Evolutionary conservation across 1,140 invertebrate genomes (phyloP), one percentile per base, ranked within the genome.

Genomic region (Bradynema listronoti): DNA sequence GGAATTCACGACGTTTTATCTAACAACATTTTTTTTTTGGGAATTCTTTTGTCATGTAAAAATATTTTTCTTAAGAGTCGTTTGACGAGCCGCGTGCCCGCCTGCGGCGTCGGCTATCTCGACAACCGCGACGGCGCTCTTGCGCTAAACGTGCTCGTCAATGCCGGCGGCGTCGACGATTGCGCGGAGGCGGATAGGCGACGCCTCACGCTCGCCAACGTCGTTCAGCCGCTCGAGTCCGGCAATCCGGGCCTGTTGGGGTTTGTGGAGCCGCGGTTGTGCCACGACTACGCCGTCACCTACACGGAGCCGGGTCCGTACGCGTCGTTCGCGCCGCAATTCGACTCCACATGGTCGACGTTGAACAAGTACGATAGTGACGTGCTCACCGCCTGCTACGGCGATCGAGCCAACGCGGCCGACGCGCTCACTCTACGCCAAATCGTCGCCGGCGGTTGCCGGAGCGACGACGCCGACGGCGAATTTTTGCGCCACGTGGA

Each of bases 261-360:
- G 19, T 25, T 29, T 4, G 27, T 22, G 27, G 61, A 66, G 19
- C 61, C 61, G 2, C 36, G 43, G 14, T 39, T 63, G 27, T 34
- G 32, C 22, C 32, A 30, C n/a, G 63, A 71, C 41, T 54, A 33
- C 32, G 59, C 61, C 1, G 50, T 69, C 22, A 19, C 59, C 5
- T 68, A 71, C 34, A 58, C 94, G 1, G 88, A 90, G 78, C 95
- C 95, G 79, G 92, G 91, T 0, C 86, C 91, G 2, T 97, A 91
- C 82, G 87, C 89, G 34, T 91, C 90, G 1, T 93, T 93, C 81
- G 91, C 91, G 1, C 93, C 93, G 0, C 86, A 86, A 19, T 91
- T 91, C 79, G 92, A 97, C 79, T 92, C 90, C 0, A 91, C 89
- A 1, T 95, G 94, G 82, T 85, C 92, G 0, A 93, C 89, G 73